Evolutionary conservation across 2,797 vertebrate genomes (phyloP).

Genomic region (Smutsia temminckii): DNA sequence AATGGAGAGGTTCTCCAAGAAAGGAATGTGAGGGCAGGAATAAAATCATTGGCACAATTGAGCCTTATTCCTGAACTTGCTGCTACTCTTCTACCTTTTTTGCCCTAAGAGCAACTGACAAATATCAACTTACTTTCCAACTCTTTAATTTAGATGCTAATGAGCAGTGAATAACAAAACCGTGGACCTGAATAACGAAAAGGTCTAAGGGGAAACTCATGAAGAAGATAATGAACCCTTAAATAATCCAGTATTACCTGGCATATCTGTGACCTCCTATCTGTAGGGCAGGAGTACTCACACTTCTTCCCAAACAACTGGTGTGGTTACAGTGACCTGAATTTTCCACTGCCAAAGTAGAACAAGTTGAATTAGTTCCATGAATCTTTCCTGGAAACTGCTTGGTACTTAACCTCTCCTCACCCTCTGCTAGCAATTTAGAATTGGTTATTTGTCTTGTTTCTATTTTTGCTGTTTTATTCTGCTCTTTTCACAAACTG

Average conservation of each 20-base stretch:
- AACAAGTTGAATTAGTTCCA: constrained; percentile 62
- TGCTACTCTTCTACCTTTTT: not conserved
- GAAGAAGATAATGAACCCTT: constrained; percentile 57
- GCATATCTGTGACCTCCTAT: constrained; percentile 43
- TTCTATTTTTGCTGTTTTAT: constrained; percentile 62
- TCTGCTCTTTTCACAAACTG: constrained; percentile 41
- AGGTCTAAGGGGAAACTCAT: constrained; percentile 71
- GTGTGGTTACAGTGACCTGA: constrained; percentile 11
- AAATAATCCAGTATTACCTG: constrained; percentile 48
- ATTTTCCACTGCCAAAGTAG: constrained; percentile 2
- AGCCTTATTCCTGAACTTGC: constrained; percentile 3
- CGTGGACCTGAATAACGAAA: constrained; percentile 50
- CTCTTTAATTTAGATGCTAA: constrained; percentile 74
- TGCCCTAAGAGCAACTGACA: constrained; percentile 4
- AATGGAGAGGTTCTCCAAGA: not conserved
- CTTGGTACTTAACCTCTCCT: constrained; percentile 69
- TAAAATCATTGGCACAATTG: not conserved
- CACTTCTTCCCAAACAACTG: constrained; percentile 23
- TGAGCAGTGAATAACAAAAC: constrained; percentile 63
- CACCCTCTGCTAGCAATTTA: constrained; percentile 62
- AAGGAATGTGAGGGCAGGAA: not conserved
- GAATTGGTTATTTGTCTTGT: constrained; percentile 67
- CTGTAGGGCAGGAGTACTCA: constrained; percentile 15
- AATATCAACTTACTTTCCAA: constrained; percentile 44
- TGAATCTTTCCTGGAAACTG: constrained; percentile 68